Percentiles rank a stretch among this genome's conserved stretches.
phyloP scores from a whole-genome alignment of 2,888 invertebrate genomes.

The Geotrupes spiniger region DNA sequence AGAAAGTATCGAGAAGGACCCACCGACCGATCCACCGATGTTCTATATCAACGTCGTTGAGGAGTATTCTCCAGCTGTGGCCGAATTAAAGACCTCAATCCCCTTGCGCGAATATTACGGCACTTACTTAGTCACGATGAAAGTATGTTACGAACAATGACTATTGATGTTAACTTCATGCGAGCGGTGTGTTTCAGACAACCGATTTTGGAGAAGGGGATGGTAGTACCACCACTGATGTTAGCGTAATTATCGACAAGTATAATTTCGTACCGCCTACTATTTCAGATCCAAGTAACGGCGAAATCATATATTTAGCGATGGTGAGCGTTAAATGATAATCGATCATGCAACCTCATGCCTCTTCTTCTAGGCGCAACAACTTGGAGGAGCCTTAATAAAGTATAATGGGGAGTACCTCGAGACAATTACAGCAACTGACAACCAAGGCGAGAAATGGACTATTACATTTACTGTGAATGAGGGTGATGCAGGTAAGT shows the following conservation, averaged over 20 bases:
- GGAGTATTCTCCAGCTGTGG: constrained; percentile 1
- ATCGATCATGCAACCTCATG: constrained; percentile 7
- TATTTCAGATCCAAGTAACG: constrained; percentile 54
- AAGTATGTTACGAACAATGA: constrained; percentile 42
- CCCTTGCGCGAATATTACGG: constrained; percentile 59
- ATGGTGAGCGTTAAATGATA: constrained; percentile 48
- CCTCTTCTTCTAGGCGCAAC: no score
- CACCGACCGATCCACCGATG: constrained; percentile 9
- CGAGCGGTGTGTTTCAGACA: constrained; percentile 46
- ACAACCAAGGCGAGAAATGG: constrained; percentile 60
- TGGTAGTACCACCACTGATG: constrained; percentile 24
- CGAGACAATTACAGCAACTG: constrained; percentile 52
- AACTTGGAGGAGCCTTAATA: constrained; percentile 18
- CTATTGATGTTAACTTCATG: no score
- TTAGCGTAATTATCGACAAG: constrained; percentile 40
- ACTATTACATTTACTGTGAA: constrained; percentile 53
- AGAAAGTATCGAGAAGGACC: constrained; percentile 6
- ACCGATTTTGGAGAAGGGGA: constrained; percentile 56
- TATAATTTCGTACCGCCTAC: constrained; percentile 59
- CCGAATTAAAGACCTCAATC: constrained; percentile 46
- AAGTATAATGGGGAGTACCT: constrained; percentile 47
- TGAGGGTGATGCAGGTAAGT: no score
- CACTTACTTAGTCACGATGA: constrained; percentile 53
- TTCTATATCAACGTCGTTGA: constrained; percentile 1
- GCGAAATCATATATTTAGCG: constrained; percentile 47